Percentiles rank a stretch among this genome's conserved stretches.
Conservation (phyloP, 2,888 invertebrate species). For the Xylota segnis region DNA sequence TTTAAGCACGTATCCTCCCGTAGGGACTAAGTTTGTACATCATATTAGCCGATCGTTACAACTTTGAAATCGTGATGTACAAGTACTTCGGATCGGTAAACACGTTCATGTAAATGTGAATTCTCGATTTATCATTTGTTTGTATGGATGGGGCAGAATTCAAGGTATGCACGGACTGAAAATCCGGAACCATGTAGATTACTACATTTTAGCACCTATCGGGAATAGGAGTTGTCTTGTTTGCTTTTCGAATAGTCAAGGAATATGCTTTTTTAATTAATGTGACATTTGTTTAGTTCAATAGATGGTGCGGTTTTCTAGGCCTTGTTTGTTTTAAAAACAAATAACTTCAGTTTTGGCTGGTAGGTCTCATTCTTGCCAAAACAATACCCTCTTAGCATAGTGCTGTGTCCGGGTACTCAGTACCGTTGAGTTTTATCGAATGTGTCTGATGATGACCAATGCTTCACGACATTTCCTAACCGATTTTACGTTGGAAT, state of each 20-base stretch:
- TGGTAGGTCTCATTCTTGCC: too few relatives aligned
- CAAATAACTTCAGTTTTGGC: too few relatives aligned
- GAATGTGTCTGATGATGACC: too few relatives aligned
- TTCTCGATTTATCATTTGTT: neutral
- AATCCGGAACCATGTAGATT: slow-evolving; percentile 13
- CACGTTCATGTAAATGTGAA: neutral
- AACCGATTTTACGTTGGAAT: too few relatives aligned
- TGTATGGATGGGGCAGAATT: neutral
- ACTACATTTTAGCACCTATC: slow-evolving; percentile 3
- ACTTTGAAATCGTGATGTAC: slow-evolving; percentile 26
- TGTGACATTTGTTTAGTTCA: too few relatives aligned
- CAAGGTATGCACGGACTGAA: neutral
- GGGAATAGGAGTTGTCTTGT: neutral
- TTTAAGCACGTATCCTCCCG: neutral
- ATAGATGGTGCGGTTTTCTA: too few relatives aligned
- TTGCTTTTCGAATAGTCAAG: neutral
- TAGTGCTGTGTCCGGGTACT: too few relatives aligned
- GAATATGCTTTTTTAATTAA: slow-evolving; percentile 4
- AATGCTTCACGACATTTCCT: too few relatives aligned
- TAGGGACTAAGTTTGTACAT: neutral
- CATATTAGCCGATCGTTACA: slow-evolving; percentile 1
- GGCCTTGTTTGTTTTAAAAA: too few relatives aligned
- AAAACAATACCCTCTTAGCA: too few relatives aligned
- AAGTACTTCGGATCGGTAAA: slow-evolving; percentile 1
- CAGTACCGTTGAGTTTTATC: too few relatives aligned